Conservation (phyloP, 2,797 vertebrate genomes). For the Sphenodon punctatus region DNA sequence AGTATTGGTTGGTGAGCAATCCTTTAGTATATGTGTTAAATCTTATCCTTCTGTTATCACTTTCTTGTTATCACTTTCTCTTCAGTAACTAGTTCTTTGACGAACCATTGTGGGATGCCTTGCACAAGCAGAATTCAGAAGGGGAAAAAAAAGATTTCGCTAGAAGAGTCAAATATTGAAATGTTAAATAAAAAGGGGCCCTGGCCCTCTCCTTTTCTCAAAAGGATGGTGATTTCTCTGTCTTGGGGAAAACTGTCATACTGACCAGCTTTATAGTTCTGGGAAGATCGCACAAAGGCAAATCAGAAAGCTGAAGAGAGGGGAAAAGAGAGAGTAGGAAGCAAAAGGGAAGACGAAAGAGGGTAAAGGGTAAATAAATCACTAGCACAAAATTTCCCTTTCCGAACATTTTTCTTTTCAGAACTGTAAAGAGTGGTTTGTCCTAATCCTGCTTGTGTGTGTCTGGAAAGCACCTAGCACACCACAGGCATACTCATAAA, state of each 20-base stretch:
- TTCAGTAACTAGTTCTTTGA: not conserved
- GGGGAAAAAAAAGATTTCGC: not conserved
- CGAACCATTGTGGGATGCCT: not conserved
- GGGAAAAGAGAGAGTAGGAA: no score
- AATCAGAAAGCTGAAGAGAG: no score
- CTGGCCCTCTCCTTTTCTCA: not conserved
- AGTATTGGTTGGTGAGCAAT: not conserved
- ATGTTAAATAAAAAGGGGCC: not conserved
- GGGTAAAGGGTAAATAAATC: not conserved
- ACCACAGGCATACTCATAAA: fast-evolving
- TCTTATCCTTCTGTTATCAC: not conserved
- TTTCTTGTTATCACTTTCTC: constrained; percentile 2
- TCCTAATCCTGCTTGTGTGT: fast-evolving
- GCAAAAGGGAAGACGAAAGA: not conserved
- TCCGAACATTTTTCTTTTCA: not conserved
- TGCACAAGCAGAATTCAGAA: not conserved
- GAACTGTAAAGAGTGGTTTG: fast-evolving
- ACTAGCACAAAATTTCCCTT: not conserved
- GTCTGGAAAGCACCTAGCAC: fast-evolving
- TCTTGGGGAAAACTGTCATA: not conserved
- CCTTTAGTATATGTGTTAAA: constrained; percentile 27
- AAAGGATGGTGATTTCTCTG: not conserved
- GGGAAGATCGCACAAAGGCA: fast-evolving
- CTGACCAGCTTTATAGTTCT: fast-evolving
- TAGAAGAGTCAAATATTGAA: not conserved